Percentiles rank a stretch among this genome's conserved stretches.
phyloP scores from a whole-genome alignment of 2,797 vertebrate genomes.

The Periophthalmus magnuspinnatus region DNA sequence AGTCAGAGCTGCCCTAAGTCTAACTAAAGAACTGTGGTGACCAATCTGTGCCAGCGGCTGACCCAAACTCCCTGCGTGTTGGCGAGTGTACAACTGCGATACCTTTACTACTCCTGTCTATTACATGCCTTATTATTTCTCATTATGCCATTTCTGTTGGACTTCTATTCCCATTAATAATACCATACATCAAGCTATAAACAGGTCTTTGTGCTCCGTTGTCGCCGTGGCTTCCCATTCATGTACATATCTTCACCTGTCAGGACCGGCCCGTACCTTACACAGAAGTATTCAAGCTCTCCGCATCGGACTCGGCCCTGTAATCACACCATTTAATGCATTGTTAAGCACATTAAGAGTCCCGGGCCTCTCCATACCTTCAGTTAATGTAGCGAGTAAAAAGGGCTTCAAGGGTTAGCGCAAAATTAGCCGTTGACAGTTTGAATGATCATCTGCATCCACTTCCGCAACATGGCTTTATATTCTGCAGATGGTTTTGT shows the following conservation, averaged over 20 bases:
- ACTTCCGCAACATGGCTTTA: conserved; percentile 27
- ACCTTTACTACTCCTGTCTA: neutral
- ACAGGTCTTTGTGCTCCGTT: neutral
- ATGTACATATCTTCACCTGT: conserved; percentile 19
- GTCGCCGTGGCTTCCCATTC: conserved; percentile 13
- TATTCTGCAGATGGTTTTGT: conserved; percentile 18
- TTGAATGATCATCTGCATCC: conserved; percentile 56
- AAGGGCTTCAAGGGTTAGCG: conserved; percentile 49
- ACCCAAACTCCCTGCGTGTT: too few relatives aligned
- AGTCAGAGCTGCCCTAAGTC: too few relatives aligned
- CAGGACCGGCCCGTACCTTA: conserved; percentile 25
- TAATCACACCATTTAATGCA: conserved; percentile 65
- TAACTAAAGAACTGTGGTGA: too few relatives aligned
- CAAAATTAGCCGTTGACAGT: conserved; percentile 60
- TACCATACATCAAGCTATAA: conserved; percentile 8
- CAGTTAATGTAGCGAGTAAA: conserved; percentile 57
- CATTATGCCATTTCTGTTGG: neutral
- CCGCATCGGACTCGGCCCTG: conserved; percentile 39
- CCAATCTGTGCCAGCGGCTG: too few relatives aligned
- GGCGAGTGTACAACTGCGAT: neutral
- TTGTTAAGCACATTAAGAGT: conserved; percentile 67
- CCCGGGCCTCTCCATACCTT: conserved; percentile 51
- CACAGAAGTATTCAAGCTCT: conserved; percentile 30
- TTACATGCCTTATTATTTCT: neutral
- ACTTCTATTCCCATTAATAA: neutral